phyloP scores from a whole-genome alignment of 2,888 invertebrate species.

The Drosophila limbata region DNA sequence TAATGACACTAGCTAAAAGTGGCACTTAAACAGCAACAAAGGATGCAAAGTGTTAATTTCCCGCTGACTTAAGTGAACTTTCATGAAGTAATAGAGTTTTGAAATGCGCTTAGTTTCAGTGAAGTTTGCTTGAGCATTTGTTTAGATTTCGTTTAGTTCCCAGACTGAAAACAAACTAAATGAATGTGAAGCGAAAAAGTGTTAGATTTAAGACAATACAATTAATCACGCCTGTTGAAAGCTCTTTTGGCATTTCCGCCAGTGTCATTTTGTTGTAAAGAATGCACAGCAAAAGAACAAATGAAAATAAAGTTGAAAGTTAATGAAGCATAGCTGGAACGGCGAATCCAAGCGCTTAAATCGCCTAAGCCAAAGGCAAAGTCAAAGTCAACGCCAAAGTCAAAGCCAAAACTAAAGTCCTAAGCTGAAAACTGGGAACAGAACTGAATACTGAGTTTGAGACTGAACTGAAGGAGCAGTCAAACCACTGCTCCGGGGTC shows the following conservation, averaged over 20 bases:
- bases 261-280: conserved; percentile 30
- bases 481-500: conserved; percentile 77
- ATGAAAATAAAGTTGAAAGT: conserved; percentile 44
- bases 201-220: conserved; percentile 19
- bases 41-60: too few species aligned
- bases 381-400: conserved; percentile 12
- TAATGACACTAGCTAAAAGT: conserved; percentile 14
- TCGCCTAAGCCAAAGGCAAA: conserved; percentile 43
- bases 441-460: not conserved
- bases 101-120: not conserved
- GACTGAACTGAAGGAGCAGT: conserved; percentile 52
- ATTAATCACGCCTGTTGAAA: conserved; percentile 20
- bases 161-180: not conserved
- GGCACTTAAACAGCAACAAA: conserved; percentile 9
- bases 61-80: not conserved
- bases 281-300: conserved; percentile 26
- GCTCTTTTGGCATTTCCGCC: conserved; percentile 21
- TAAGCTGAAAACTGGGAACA: conserved; percentile 6
- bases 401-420: conserved; percentile 29
- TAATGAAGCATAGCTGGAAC: conserved; percentile 64
- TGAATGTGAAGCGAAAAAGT: conserved; percentile 6
- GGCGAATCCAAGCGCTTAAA: conserved; percentile 54
- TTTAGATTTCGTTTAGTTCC: not conserved
- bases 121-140: not conserved
- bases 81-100: not conserved